Percentiles rank a stretch among this genome's conserved stretches.
These are phyloP conservation scores for Leptinotarsa haldemani DNA, from an alignment of 2,888 invertebrate genomes.

Conservation along the genomic window DNA sequence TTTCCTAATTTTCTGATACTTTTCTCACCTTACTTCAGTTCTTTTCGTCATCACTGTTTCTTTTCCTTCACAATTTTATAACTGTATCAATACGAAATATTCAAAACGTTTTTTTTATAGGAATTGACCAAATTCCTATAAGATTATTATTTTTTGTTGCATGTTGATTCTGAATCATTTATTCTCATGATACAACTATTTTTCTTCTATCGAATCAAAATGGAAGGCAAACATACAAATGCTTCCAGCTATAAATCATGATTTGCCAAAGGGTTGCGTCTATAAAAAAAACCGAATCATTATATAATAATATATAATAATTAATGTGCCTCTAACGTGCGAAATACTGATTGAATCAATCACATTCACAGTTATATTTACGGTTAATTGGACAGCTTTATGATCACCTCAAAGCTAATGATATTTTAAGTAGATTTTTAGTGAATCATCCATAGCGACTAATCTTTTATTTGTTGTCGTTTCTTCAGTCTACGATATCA, in stretches of 20 bases:
- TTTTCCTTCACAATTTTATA: too few relatives aligned
- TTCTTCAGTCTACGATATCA: background rate
- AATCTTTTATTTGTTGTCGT: background rate
- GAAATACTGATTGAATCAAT: conserved; percentile 9
- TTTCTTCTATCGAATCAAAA: background rate
- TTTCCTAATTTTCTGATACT: too few relatives aligned
- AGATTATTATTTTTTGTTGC: too few relatives aligned
- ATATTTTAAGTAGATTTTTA: conserved; percentile 2
- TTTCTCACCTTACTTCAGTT: too few relatives aligned
- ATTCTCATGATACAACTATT: background rate
- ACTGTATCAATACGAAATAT: too few relatives aligned
- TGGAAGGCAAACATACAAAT: background rate
- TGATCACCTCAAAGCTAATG: conserved; percentile 1
- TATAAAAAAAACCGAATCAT: background rate
- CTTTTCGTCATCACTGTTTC: too few relatives aligned
- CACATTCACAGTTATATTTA: conserved; percentile 7
- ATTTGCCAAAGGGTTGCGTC: background rate
- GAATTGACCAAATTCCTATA: too few relatives aligned
- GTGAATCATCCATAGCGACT: background rate
- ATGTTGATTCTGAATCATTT: background rate
- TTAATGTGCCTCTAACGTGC: background rate
- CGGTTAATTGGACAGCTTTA: background rate
- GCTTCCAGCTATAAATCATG: background rate
- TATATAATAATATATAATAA: background rate
- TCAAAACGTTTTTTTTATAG: too few relatives aligned